phyloP scores from a whole-genome alignment of 2,113 vertebrate species.

The Dipodomys stephensi region DNA sequence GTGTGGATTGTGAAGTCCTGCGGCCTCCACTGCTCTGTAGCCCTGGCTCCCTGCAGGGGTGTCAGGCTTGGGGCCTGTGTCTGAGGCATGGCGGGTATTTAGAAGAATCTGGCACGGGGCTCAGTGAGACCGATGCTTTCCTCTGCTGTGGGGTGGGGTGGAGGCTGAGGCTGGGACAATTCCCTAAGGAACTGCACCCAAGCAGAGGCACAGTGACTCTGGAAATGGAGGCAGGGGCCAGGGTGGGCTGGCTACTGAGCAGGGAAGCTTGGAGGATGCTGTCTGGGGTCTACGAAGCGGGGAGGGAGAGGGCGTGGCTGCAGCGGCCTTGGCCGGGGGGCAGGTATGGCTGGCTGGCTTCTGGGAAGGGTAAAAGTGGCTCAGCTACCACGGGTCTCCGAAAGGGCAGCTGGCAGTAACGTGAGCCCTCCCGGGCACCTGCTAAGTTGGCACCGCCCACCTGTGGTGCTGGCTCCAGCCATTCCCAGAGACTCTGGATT shows the following conservation, averaged over 20 bases:
- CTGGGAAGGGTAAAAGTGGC: neutral
- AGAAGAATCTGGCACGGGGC: neutral
- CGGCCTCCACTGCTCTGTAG: too few species aligned
- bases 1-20: neutral
- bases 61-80: too few species aligned
- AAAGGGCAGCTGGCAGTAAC: neutral
- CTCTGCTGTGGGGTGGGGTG: neutral
- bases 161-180: too few species aligned
- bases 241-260: rapidly evolving
- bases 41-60: neutral
- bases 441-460: neutral
- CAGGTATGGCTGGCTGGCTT: neutral
- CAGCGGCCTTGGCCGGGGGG: neutral
- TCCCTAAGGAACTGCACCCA: neutral
- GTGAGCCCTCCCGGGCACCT: neutral
- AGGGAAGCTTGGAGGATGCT: neutral
- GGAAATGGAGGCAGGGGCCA: neutral
- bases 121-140: too few species aligned
- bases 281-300: neutral
- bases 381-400: neutral
- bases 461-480: neutral
- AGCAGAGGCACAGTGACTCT: neutral
- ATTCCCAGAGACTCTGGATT: neutral
- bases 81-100: neutral
- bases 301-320: rapidly evolving